Conservation (phyloP, 2,888 invertebrate species). For the Aphrophora alni region DNA sequence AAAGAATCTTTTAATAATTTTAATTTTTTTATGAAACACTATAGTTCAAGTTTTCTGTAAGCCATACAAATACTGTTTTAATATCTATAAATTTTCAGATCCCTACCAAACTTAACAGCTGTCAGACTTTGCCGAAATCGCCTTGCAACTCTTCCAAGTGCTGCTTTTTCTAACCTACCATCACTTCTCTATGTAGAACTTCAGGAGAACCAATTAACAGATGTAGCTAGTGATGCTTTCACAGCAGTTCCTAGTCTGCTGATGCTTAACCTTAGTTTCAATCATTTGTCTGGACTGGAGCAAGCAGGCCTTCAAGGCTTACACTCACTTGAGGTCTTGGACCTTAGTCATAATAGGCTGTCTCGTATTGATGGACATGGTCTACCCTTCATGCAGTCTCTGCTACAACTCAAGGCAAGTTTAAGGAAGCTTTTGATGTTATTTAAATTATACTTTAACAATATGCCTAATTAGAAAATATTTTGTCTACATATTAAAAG, state of each 20-base stretch:
- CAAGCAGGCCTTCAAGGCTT: constrained; percentile 76
- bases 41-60: too few relatives aligned
- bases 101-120: constrained; percentile 71
- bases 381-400: constrained; percentile 80
- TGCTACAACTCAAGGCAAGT: constrained; percentile 77
- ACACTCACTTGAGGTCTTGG: constrained; percentile 81
- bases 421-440: too few relatives aligned
- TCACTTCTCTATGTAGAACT: constrained; percentile 76
- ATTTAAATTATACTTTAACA: too few relatives aligned
- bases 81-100: constrained; percentile 55
- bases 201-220: constrained; percentile 78
- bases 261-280: constrained; percentile 83
- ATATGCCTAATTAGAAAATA: neutral
- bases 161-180: constrained; percentile 78
- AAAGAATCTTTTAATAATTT: too few relatives aligned
- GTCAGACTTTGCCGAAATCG: constrained; percentile 59
- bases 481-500: neutral
- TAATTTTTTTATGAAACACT: too few relatives aligned
- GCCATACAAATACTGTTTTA: too few relatives aligned
- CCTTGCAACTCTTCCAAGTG: constrained; percentile 67
- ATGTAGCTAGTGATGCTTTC: constrained; percentile 76
- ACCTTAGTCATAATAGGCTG: constrained; percentile 81
- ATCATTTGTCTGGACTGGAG: constrained; percentile 76
- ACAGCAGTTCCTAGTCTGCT: constrained; percentile 78
- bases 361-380: constrained; percentile 68